Conservation (phyloP, 2,888 invertebrate genomes). For the Mactromeris polynyma region DNA sequence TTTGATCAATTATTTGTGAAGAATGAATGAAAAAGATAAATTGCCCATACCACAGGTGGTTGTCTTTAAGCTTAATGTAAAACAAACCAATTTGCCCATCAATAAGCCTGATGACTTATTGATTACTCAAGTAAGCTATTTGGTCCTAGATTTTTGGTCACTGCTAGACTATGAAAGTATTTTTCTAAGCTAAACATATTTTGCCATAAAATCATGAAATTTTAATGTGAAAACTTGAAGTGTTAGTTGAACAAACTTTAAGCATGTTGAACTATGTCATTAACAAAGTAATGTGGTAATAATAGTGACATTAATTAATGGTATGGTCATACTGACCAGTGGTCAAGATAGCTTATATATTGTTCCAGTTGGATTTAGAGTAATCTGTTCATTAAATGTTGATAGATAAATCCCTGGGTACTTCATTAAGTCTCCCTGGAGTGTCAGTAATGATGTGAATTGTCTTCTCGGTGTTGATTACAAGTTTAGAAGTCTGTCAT, state of each 20-base stretch:
- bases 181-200: no score
- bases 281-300: not conserved
- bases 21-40: not conserved
- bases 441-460: not conserved
- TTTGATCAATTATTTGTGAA: not conserved
- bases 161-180: no score
- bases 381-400: constrained; percentile 1
- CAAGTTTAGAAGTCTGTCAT: not conserved
- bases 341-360: not conserved
- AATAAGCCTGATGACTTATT: no score
- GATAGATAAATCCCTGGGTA: not conserved
- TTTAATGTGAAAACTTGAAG: no score
- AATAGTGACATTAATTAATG: not conserved
- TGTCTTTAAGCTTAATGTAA: not conserved
- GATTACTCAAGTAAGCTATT: no score
- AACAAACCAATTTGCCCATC: not conserved
- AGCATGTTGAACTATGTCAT: not conserved
- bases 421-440: not conserved
- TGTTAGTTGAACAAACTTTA: no score
- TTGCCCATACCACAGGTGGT: not conserved
- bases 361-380: not conserved
- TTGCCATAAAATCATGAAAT: no score
- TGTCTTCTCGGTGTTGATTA: not conserved
- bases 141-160: no score
- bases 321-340: not conserved